Evolutionary conservation across 1,140 invertebrate genomes (phyloP), one percentile per base, ranked within the genome.

Genomic region (Trichonephila clavipes): DNA sequence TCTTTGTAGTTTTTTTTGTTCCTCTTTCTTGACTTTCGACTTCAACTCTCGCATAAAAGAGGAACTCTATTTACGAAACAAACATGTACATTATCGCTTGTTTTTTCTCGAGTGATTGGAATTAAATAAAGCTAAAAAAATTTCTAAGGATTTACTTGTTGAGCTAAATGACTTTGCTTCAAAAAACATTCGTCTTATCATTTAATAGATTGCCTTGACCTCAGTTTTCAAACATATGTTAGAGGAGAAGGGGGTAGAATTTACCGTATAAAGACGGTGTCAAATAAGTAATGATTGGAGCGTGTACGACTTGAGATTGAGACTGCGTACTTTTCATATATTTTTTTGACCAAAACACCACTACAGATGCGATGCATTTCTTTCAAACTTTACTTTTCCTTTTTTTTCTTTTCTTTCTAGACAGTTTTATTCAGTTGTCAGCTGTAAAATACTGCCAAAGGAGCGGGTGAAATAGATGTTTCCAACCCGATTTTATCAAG

Each of bases 171-270:
- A 77, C 72, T 18, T 12, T 77, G 34, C 72, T 77, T 77, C 16
- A 77, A 28, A 40, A 77, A 77, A 77, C 72, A 77, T 77, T 77
- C 28, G 34, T 40, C 28, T 77, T 77, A 77, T 77, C 28, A 34
- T 34, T 34, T 77, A 77, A 77, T 77, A 77, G 72, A 34, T 40
- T 77, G 28, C 34, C 72, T 77, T 77, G 72, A 77, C 72, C 72
- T 40, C 34, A 40, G 4, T 18, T 19, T 77, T 34, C 72, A 77
- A 18, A 34, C 34, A 77, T 51, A 51, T 51, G 51, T 51, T 7
- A 51, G 51, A 51, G 14, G 16, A 14, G 28, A 5, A 0, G 34
- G 34, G 34, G 14, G 16, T 19, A 19, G 28, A 18, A 77, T 28
- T 77, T 18, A 28, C 4, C 14, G 28, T 77, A 28, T 77, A 34